A percentile compares a stretch with the other conserved stretches of the same genome.
These are phyloP conservation scores for Drosophila rellima DNA, from an alignment of 2,888 invertebrate species.

Conservation along the genomic window DNA sequence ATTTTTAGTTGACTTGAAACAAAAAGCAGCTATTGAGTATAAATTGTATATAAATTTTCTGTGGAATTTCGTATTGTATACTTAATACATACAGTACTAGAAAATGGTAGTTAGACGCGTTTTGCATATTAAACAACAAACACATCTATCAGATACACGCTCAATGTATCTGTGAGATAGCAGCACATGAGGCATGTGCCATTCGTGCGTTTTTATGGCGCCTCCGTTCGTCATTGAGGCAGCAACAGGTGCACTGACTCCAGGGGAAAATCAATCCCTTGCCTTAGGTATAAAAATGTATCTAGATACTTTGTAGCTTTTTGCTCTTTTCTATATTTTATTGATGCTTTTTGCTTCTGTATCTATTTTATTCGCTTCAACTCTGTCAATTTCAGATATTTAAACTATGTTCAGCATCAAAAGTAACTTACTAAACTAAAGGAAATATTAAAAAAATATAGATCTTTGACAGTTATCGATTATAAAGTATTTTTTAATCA, in stretches of 20 bases:
- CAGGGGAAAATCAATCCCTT: constrained; percentile 4
- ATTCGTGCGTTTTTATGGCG: constrained; percentile 50
- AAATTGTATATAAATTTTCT: constrained; percentile 21
- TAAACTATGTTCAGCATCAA: no score
- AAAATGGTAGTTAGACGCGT: constrained; percentile 59
- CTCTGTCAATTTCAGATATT: constrained; percentile 15
- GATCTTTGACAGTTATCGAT: not conserved
- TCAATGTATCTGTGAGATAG: constrained; percentile 34
- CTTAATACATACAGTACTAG: constrained; percentile 12
- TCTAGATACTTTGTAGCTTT: constrained; percentile 2
- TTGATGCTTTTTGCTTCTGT: constrained; percentile 6
- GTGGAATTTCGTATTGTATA: constrained; percentile 60
- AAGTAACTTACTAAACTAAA: not conserved
- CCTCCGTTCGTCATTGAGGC: constrained; percentile 42
- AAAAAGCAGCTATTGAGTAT: constrained; percentile 26
- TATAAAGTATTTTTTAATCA: no score
- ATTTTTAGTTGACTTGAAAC: constrained; percentile 27
- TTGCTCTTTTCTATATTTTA: constrained; percentile 26
- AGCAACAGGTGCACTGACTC: constrained; percentile 71
- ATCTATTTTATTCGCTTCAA: constrained; percentile 20
- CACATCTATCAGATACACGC: constrained; percentile 21
- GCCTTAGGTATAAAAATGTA: not conserved
- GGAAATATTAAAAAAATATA: not conserved
- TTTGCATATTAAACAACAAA: constrained; percentile 61
- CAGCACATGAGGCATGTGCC: constrained; percentile 24